phyloP scores from a whole-genome alignment of 2,113 vertebrate genomes.

The Aix galericulata region DNA sequence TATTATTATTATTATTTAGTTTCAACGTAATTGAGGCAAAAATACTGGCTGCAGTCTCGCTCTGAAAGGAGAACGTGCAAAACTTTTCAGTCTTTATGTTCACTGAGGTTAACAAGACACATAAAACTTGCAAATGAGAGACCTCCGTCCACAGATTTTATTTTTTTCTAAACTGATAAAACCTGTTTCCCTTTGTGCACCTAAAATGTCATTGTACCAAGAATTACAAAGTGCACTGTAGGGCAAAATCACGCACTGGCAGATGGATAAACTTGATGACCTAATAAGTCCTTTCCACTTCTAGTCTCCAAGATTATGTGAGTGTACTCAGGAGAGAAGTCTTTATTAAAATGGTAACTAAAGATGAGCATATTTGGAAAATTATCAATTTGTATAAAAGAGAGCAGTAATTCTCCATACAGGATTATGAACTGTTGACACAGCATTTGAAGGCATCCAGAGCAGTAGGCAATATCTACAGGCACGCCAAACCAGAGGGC shows the following conservation, averaged over 20 bases:
- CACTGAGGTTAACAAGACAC: neutral
- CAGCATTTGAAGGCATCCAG: neutral
- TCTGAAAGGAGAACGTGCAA: neutral
- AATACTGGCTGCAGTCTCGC: neutral
- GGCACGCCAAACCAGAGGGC: neutral
- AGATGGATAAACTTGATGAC: neutral
- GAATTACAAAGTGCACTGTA: neutral
- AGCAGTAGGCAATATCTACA: neutral
- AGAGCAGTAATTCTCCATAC: neutral
- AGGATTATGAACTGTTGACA: neutral
- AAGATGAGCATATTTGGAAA: neutral
- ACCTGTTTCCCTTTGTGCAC: neutral
- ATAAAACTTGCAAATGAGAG: neutral
- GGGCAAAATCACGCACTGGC: neutral
- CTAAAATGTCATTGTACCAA: neutral
- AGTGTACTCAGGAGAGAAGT: neutral
- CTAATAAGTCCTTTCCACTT: neutral
- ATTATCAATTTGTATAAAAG: neutral
- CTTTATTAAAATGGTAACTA: neutral
- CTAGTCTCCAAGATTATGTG: neutral
- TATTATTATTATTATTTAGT: neutral
- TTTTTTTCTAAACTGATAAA: neutral
- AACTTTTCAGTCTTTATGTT: neutral
- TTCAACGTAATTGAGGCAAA: neutral
- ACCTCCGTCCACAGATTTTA: neutral